A percentile compares a stretch with the other conserved stretches of the same genome.
Evolutionary conservation across 2,888 invertebrate species (phyloP).

Genomic region (Orthosia gothica): DNA sequence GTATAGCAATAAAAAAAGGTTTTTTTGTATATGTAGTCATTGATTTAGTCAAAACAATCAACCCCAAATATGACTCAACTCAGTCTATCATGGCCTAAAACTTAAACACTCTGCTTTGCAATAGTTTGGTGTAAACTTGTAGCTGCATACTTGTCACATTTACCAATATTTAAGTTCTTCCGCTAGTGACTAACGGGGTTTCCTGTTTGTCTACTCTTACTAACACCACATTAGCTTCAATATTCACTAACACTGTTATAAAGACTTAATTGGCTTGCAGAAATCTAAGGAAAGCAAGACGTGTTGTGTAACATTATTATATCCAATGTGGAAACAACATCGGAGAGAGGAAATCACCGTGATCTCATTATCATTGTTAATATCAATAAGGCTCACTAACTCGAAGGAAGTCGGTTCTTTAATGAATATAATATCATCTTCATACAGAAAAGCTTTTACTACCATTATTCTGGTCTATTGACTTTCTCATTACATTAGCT

Average conservation of each 20-base stretch:
- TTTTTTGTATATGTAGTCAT: no score
- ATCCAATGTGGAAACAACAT: constrained; percentile 14
- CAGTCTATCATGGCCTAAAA: no score
- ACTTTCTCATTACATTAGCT: constrained; percentile 3
- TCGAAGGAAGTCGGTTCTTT: constrained; percentile 22
- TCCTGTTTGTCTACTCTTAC: not conserved
- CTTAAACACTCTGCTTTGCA: no score
- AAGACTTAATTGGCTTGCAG: not conserved
- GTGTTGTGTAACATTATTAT: constrained; percentile 24
- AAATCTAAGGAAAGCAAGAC: constrained; percentile 31
- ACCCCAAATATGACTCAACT: no score
- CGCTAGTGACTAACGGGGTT: not conserved
- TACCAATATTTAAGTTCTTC: not conserved
- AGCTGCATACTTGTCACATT: not conserved
- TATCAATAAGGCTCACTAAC: constrained; percentile 16
- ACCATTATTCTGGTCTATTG: constrained; percentile 25
- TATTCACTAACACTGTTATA: not conserved
- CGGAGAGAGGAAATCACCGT: constrained; percentile 21
- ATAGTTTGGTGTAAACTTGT: not conserved
- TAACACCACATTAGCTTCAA: not conserved
- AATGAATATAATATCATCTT: not conserved
- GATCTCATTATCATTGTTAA: constrained; percentile 30
- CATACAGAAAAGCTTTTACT: constrained; percentile 4
- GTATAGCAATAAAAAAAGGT: no score
- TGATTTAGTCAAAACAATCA: no score